Evolutionary conservation across 2,797 vertebrate species (phyloP).

Genomic region (Liasis olivaceus): DNA sequence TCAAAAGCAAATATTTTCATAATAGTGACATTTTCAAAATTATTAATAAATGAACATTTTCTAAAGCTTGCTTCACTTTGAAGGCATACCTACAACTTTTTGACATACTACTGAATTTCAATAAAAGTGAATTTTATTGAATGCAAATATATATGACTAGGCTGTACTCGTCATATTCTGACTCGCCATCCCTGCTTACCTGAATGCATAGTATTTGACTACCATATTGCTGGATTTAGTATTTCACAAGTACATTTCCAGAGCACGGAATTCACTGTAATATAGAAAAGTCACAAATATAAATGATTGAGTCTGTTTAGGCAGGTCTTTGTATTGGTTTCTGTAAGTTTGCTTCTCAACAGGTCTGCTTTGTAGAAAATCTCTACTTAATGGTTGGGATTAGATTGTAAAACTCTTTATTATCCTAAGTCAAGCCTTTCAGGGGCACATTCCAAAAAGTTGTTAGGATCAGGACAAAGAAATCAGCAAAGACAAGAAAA

Average conservation of each 20-base stretch:
- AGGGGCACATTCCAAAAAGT: background rate
- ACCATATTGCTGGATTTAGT: background rate
- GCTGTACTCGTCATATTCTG: background rate
- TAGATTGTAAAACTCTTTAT: background rate
- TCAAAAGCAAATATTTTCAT: background rate
- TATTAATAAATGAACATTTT: slow-evolving; percentile 21
- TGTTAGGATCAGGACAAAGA: background rate
- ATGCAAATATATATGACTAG: background rate
- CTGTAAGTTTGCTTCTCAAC: background rate
- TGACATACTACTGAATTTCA: slow-evolving; percentile 25
- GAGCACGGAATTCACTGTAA: background rate
- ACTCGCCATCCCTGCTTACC: background rate
- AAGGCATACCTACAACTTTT: background rate
- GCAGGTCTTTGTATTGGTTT: background rate
- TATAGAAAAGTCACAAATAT: background rate
- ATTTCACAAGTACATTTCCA: background rate
- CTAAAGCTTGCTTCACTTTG: background rate
- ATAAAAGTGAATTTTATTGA: background rate
- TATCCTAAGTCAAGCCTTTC: background rate
- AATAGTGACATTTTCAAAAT: background rate
- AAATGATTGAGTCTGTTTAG: background rate
- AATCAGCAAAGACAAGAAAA: background rate
- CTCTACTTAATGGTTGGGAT: background rate
- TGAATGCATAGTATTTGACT: background rate
- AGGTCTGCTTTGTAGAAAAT: background rate